phyloP scores from a whole-genome alignment of 92 coral and sea anemone genomes.

The Epizoanthus illoricatus region DNA sequence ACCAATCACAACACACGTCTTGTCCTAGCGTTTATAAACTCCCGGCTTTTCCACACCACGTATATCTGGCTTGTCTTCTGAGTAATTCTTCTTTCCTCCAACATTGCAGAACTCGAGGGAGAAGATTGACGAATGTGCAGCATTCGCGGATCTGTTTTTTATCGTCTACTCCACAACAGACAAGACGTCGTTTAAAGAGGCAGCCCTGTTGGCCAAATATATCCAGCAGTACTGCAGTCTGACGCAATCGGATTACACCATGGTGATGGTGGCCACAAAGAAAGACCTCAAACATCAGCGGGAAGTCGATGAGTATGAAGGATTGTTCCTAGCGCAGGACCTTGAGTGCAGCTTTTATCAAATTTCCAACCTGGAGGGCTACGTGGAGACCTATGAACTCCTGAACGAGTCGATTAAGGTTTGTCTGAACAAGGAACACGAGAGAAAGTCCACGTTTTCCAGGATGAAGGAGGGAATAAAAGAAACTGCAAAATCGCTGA shows the following conservation, averaged over 20 bases:
- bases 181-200: conserved; percentile 86
- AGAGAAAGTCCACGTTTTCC: conserved; percentile 65
- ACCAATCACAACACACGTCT: too few species aligned
- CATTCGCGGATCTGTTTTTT: conserved; percentile 89
- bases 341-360: conserved; percentile 81
- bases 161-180: conserved; percentile 92
- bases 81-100: background rate
- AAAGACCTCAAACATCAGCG: conserved; percentile 72
- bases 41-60: too few species aligned
- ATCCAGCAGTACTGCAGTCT: conserved; percentile 71
- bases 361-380: conserved; percentile 79
- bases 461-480: conserved; percentile 77
- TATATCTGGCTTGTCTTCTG: too few species aligned
- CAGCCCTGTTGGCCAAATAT: conserved; percentile 79
- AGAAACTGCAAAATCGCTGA: conserved; percentile 71
- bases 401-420: conserved; percentile 64
- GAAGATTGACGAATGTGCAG: conserved; percentile 78
- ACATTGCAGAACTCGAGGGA: conserved; percentile 76
- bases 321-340: conserved; percentile 76
- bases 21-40: too few species aligned
- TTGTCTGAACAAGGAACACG: conserved; percentile 55
- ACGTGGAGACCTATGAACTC: conserved; percentile 68
- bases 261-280: conserved; percentile 83
- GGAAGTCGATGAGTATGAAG: conserved; percentile 84
- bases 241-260: conserved; percentile 50